These are phyloP conservation scores for Lethrus apterus DNA, from an alignment of 1,140 invertebrate genomes.

Conservation along the genomic window DNA sequence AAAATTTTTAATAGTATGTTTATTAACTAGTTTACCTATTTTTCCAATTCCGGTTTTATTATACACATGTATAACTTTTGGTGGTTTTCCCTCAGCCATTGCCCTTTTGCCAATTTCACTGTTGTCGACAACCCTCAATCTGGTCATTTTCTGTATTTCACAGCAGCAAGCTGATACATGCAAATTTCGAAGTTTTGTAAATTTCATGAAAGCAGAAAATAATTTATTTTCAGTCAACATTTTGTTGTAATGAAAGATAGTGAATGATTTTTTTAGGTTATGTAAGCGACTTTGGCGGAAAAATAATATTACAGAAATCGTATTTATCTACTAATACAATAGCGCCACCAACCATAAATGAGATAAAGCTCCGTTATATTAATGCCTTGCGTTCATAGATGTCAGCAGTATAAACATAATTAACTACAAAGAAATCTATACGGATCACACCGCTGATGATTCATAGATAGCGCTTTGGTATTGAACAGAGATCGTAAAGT, in stretches of 20 bases:
- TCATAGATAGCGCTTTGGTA: no score
- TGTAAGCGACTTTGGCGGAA: no score
- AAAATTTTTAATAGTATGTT: slow-evolving; percentile 8
- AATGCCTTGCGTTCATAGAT: no score
- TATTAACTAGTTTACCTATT: slow-evolving; percentile 46
- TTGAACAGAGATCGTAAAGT: no score
- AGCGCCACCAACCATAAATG: no score
- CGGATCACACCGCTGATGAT: no score
- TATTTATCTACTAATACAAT: no score
- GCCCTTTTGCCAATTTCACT: slow-evolving; percentile 89
- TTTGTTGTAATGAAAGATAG: not conserved
- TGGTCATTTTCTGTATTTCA: slow-evolving; percentile 63
- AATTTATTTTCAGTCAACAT: not conserved
- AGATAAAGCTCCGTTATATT: no score
- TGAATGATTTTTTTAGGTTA: no score
- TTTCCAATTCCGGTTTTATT: slow-evolving; percentile 63
- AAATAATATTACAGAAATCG: no score
- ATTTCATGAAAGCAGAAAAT: not conserved
- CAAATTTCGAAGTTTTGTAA: slow-evolving; percentile 30
- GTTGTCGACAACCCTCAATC: slow-evolving; percentile 91
- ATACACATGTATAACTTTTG: slow-evolving; percentile 82
- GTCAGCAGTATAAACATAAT: no score
- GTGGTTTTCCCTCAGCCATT: slow-evolving; percentile 87
- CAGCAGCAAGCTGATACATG: slow-evolving; percentile 50
- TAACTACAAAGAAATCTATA: no score